Base-by-base conservation (phyloP, 2,113 vertebrate species). In the Sinocyclocheilus maitianheensis region DNA sequence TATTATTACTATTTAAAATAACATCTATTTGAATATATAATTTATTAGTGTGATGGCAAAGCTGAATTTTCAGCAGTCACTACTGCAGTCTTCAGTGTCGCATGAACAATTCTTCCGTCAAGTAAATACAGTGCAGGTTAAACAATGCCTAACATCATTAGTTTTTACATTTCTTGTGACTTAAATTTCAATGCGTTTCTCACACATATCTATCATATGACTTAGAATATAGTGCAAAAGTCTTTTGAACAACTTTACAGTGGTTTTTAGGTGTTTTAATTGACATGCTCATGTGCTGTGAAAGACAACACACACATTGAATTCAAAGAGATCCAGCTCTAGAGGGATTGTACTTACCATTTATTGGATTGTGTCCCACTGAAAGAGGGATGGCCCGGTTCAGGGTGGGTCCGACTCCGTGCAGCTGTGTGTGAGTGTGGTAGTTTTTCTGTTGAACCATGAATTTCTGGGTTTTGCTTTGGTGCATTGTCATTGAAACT, bases 381-480 rank as follows among this genome's bases (percentile, higher is more conserved):
- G 95, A 93, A 43, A 97, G 90, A 14, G 97, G 97, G 87, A 98
- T 94, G 0, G 95, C 94, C 8, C 96, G 94, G 86, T 97, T 97
- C 0, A 95, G 93, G 14, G 95, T 93, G 84, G 96, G 94, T 60
- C 96, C 96, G 69, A 95, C 93, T 0, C 94, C 90, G n/a, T 96
- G 91, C 46, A 95, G 91, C 92, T 97, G 92, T 3, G 90, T 91
- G 90, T 85, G 88, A 30, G 84, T 97, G 93, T 96, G 93, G 88
- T 96, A 97, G 91, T 97, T 97, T 89, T 97, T 98, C 79, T 97
- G 97, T 88, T 98, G 97, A 48, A 97, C 91, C 85, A 96, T 87
- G 78, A 97, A 97, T 81, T 97, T 97, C 88, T 97, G 97, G 84
- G 91, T 95, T 93, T 96, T 97, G 67, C 95, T 95, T 22, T 94